phyloP scores from a whole-genome alignment of 2,113 vertebrate species.

The Malurus melanocephalus region DNA sequence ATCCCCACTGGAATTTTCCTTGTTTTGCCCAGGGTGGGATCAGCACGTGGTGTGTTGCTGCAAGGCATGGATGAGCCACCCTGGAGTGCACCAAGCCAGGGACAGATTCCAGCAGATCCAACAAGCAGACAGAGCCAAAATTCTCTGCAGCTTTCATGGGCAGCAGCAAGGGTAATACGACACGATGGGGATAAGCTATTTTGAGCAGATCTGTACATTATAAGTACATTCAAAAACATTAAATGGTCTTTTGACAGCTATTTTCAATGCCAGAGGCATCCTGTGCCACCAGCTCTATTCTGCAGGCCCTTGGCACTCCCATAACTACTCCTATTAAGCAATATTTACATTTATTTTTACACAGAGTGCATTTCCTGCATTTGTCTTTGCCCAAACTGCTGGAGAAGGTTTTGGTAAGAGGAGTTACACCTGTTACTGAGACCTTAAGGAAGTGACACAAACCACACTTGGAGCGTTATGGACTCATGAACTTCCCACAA shows the following conservation, averaged over 20 bases:
- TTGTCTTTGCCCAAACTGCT: not conserved
- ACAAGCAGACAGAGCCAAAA: not conserved
- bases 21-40: not conserved
- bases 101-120: not conserved
- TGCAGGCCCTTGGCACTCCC: not conserved
- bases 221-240: not conserved
- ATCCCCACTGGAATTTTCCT: not conserved
- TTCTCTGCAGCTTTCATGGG: not conserved
- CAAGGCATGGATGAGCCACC: not conserved
- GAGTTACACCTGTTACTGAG: slow-evolving; percentile 3
- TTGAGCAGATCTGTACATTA: not conserved
- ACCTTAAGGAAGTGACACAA: not conserved
- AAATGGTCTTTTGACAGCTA: not conserved
- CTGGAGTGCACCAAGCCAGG: not conserved
- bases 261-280: not conserved
- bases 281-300: not conserved
- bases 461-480: not conserved
- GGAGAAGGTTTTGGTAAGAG: not conserved
- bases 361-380: not conserved
- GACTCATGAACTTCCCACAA: not conserved
- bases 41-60: not conserved
- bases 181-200: rapidly evolving
- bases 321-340: not conserved
- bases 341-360: not conserved
- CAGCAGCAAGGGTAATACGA: not conserved